These are phyloP conservation scores for Drosophila nigromelanica DNA, from an alignment of 1,140 invertebrate species.

Conservation along the genomic window DNA sequence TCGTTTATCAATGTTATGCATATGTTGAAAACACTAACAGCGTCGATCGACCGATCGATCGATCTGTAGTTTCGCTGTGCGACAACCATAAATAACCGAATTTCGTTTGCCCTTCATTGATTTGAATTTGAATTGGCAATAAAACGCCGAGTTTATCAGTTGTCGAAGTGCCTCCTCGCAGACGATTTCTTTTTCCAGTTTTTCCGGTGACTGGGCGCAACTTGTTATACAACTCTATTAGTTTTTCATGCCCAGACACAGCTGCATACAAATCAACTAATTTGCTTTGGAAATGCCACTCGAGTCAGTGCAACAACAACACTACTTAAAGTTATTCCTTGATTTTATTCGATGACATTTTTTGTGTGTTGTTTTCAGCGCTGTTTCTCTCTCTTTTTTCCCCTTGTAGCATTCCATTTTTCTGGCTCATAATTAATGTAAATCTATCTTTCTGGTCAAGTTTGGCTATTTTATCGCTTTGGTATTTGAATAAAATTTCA, in stretches of 20 bases:
- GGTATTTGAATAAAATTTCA: conserved; percentile 75
- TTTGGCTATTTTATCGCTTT: conserved; percentile 47
- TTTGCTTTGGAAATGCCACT: conserved; percentile 49
- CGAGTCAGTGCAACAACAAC: conserved; percentile 8
- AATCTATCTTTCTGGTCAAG: conserved; percentile 46
- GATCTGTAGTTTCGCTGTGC: conserved; percentile 17
- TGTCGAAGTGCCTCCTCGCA: conserved; percentile 44
- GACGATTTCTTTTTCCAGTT: conserved; percentile 56
- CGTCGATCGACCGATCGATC: conserved; percentile 32
- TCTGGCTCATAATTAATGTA: conserved; percentile 72
- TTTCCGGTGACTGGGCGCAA: conserved; percentile 35
- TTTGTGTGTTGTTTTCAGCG: not conserved
- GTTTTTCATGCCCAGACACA: conserved; percentile 52
- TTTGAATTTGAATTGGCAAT: conserved; percentile 71
- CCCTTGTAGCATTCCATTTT: not conserved
- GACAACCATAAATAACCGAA: conserved; percentile 30
- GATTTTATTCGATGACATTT: conserved; percentile 2
- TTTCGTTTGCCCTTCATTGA: conserved; percentile 38
- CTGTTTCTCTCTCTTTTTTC: not conserved
- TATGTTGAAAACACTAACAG: conserved; percentile 30
- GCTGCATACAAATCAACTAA: conserved; percentile 77
- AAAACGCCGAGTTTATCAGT: conserved; percentile 74
- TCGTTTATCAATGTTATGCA: conserved; percentile 43
- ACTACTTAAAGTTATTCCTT: conserved; percentile 14
- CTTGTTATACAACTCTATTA: conserved; percentile 80